phyloP scores from a whole-genome alignment of 2,888 invertebrate species.

The Papilio protenor region DNA sequence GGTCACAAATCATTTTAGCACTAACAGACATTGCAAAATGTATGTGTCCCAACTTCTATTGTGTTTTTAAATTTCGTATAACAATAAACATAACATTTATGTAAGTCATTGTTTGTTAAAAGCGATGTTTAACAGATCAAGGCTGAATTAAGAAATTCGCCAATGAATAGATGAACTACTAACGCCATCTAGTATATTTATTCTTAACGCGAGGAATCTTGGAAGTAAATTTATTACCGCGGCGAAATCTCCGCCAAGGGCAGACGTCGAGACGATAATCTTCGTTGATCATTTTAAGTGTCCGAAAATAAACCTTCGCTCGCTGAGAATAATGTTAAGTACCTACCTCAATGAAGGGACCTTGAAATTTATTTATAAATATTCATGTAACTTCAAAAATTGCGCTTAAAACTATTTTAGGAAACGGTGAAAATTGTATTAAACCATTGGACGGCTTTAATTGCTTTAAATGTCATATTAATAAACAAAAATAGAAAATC shows the following conservation, averaged over 20 bases:
- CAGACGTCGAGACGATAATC: constrained; percentile 41
- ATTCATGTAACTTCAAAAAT: not conserved
- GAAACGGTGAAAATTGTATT: not conserved
- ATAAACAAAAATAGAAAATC: not conserved
- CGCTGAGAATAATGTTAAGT: constrained; percentile 21
- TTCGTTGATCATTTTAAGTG: constrained; percentile 38
- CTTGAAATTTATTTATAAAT: constrained; percentile 16
- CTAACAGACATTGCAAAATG: constrained; percentile 22
- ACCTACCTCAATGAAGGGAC: constrained; percentile 19
- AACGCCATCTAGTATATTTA: constrained; percentile 36
- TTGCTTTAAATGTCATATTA: too few species aligned
- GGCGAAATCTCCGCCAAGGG: constrained; percentile 40
- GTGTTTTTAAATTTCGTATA: not conserved
- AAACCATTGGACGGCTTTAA: not conserved
- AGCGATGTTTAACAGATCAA: not conserved
- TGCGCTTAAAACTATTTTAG: not conserved
- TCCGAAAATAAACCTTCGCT: constrained; percentile 38
- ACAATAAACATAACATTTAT: not conserved
- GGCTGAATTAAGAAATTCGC: not conserved
- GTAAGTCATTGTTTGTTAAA: not conserved
- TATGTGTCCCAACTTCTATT: constrained; percentile 7
- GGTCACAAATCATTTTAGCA: constrained; percentile 16
- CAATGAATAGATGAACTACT: not conserved
- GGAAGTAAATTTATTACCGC: constrained; percentile 29
- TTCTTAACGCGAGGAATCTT: constrained; percentile 14